phyloP scores from a whole-genome alignment of 2,113 vertebrate species.

The Sebastes schlegelii region DNA sequence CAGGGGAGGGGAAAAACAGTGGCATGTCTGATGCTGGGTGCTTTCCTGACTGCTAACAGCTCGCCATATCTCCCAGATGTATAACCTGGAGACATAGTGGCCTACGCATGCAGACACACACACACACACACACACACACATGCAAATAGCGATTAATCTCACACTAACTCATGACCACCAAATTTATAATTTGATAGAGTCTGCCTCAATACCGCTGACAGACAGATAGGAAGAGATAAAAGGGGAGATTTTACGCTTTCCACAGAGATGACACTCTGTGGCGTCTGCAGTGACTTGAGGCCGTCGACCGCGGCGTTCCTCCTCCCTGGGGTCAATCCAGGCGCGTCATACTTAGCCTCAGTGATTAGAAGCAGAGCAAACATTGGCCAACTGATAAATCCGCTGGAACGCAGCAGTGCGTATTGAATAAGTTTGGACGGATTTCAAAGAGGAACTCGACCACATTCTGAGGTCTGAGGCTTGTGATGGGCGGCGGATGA shows the following conservation, averaged over 20 bases:
- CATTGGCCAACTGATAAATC: constrained; percentile 79
- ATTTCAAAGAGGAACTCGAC: constrained; percentile 37
- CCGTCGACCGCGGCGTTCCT: constrained; percentile 11
- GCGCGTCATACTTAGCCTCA: constrained; percentile 56
- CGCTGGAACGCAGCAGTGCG: constrained; percentile 67
- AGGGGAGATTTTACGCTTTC: constrained; percentile 32
- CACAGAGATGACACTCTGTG: constrained; percentile 26
- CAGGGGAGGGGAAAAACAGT: constrained; percentile 60
- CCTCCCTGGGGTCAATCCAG: constrained; percentile 56
- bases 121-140: constrained; percentile 25
- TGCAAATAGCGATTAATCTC: constrained; percentile 16
- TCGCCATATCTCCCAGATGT: constrained; percentile 42
- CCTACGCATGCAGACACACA: constrained; percentile 17
- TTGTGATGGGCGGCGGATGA: constrained; percentile 39
- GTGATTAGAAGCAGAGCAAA: constrained; percentile 74
- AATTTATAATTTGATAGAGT: constrained; percentile 50
- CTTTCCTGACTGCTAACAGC: constrained; percentile 73
- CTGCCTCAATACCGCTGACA: constrained; percentile 14
- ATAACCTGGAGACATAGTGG: constrained; percentile 55
- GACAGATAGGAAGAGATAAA: constrained; percentile 50
- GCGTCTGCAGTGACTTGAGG: constrained; percentile 38
- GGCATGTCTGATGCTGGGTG: constrained; percentile 70
- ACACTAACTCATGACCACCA: constrained; percentile 63
- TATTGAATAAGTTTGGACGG: constrained; percentile 44
- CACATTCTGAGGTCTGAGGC: constrained; percentile 50